Evolutionary conservation across 2,113 vertebrate genomes (phyloP), one percentile per base, ranked within the genome.

Genomic region (Siniperca chuatsi): DNA sequence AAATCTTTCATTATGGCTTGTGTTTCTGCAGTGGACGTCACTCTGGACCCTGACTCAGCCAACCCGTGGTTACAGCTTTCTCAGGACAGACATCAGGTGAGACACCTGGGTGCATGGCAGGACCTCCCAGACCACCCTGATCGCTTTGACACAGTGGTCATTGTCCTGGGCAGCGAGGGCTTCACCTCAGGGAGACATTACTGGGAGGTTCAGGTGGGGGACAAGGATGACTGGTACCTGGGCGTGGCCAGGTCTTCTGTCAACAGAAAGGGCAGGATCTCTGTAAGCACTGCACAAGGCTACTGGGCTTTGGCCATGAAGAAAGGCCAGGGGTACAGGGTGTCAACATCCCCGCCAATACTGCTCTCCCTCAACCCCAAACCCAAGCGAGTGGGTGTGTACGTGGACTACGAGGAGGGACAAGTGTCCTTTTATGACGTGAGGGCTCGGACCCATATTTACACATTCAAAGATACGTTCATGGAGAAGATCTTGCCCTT

Each of bases 381-480:
- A 54, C 96, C 95, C 62, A 95, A 93, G 55, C 85, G 93, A 13
- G 96, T 98, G 2, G 97, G 97, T 0, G 94, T 98, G 16, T 98
- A 97, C 46, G 87, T 98, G 89, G 97, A 98, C 94, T 96, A 95
- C 0, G 97, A 98, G 57, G 97, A 96, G 9, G 97, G 97, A 2
- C 95, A 96, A 5, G 85, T 98, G 72, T 96, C 97, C 0, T 98
- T 98, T 83, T 98, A 97, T 29, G 96, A 98, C 1, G 94, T 94
- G n/a, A 85, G 62, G 58, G 87, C 87, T n/a, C 84, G 77, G 81
- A 92, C 87, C 9, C 96, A 96, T 57, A 96, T 98, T 83, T 97
- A 96, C 52, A 98, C 97, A 0, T 96, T 98, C 69, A 95, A 89
- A 52, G 97, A 96, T 2, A 94, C 83, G 0, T 97, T 98, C 75